Evolutionary conservation across 2,797 vertebrate species (phyloP), one percentile per base, ranked within the genome.

Genomic region (Lepidocolaptes lacrymiger): DNA sequence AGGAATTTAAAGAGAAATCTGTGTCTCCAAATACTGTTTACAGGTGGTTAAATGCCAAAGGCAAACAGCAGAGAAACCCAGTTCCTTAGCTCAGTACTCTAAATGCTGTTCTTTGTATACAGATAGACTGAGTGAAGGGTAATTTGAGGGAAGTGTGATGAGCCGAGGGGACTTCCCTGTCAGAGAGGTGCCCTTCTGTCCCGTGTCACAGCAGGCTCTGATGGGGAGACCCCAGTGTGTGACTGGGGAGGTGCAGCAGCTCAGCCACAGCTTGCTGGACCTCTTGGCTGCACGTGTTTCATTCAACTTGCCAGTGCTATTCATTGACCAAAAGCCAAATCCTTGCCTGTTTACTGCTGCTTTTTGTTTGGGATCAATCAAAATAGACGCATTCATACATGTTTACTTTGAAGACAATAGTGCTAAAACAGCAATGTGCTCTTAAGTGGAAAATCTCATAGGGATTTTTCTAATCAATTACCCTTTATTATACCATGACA

Each of bases 391-490:
- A 49, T 84, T 91, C 55, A 4, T 46, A 88, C 49, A 56, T 59
- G 63, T 83, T 72, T 79, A 44, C 66, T 79, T 84, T 52, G 76
- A 90, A 93, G 74, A 94, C 89, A 95, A 85, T 64, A 80, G 61
- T 75, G 58, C 79, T 85, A 59, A 75, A 93, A 14, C 56, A 94
- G 82, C 86, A 94, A 91, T 5, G 37, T 87, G 62, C 46, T 93
- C 80, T 89, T 91, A 91, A 95, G 64, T 84, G 64, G 61, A 92
- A 91, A 85, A 87, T 88, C 86, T 85, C 83, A 79, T n/a, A 39
- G 89, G 82, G 78, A 84, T 76, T 84, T 86, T 96, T 88, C 82
- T 94, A 79, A 94, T 96, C 82, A 95, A 94, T 93, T 91, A 88
- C 74, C 59, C 87, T 90, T 96, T 95, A 79, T 95, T 93, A 76